These are phyloP conservation scores for Aradus depressus DNA, from an alignment of 2,888 invertebrate species.

Conservation along the genomic window DNA sequence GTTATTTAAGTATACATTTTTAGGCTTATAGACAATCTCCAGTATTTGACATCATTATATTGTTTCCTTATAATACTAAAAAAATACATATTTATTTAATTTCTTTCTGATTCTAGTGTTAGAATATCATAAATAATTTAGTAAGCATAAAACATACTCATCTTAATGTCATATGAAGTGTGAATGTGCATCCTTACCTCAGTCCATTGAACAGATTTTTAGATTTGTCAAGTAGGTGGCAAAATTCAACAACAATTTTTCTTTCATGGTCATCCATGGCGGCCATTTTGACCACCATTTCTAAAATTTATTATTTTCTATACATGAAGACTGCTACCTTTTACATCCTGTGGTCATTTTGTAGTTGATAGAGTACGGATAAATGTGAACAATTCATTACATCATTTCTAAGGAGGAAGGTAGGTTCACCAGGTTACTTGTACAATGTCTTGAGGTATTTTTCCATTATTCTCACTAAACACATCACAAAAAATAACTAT, in stretches of 20 bases:
- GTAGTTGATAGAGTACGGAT: slow-evolving; percentile 12
- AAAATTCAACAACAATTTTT: slow-evolving; percentile 90
- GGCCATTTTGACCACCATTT: slow-evolving; percentile 45
- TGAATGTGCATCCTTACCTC: slow-evolving; percentile 45
- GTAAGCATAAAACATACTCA: too few relatives aligned
- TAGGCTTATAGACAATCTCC: too few relatives aligned
- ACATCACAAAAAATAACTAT: slow-evolving; percentile 7
- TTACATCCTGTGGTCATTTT: slow-evolving; percentile 16
- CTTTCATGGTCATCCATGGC: slow-evolving; percentile 76
- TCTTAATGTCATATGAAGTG: too few relatives aligned
- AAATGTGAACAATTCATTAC: slow-evolving; percentile 9
- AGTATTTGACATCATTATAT: too few relatives aligned
- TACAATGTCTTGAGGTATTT: too few relatives aligned
- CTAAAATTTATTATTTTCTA: slow-evolving; percentile 25
- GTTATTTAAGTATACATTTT: too few relatives aligned
- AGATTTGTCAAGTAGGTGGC: slow-evolving; percentile 90
- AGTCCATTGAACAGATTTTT: slow-evolving; percentile 95
- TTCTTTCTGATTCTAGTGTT: too few relatives aligned
- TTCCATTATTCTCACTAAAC: background rate
- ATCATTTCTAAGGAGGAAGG: slow-evolving; percentile 5
- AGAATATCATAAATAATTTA: too few relatives aligned
- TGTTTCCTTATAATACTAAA: too few relatives aligned
- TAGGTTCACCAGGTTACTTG: too few relatives aligned
- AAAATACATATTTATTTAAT: too few relatives aligned
- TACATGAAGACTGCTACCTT: slow-evolving; percentile 25